Base-by-base conservation (phyloP, 2,113 vertebrate species). In the Pogona vitticeps region DNA sequence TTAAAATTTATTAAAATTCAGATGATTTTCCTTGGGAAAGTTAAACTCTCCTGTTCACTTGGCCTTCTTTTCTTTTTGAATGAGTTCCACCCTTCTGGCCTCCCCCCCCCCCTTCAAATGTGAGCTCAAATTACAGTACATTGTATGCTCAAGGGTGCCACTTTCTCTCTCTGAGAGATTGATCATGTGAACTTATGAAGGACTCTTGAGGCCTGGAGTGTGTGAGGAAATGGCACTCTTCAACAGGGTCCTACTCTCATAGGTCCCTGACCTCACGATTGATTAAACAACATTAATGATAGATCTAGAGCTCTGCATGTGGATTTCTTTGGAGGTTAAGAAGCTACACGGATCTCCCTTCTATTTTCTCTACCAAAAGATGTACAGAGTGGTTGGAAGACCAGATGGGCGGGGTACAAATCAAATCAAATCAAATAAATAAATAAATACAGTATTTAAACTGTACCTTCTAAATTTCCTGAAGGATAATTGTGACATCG, bases 31-130 rank as follows among this genome's bases (percentile, higher is more conserved):
- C 31, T 40, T 65, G 63, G 63, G 65, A 33, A 76, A 82, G 31
- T 6, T 0, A 1, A 1, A 0, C 0, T 70, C 59, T 78, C n/a
- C 31, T 63, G 73, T 0, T 1, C 42, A 87, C 42, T 18, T 14
- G 9, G 18, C 73, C 80, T 40, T 14, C 26, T 63, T 14, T 26
- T 67, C 1, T 38, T 3, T 7, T 67, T n/a, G 28, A 6, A 61
- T 2, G 67, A n/a, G 6, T 0, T 84, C 76, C 76, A n/a, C 7
- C 12, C 0, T 10, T 5, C 14, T 84, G 82, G 61, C 46, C 67
- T 80, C 71, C 61, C 23, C 76, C 76, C 40, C 6, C 5, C 20
- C n/a, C 40, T 79, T 46, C 21, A 28, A 63, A 31, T 36, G 21
- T 36, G 63, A 52, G 17, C 18, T 85, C 14, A 17, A 10, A 63